Conservation (phyloP, 2,888 invertebrate species). For the Chaitophorus viminalis region DNA sequence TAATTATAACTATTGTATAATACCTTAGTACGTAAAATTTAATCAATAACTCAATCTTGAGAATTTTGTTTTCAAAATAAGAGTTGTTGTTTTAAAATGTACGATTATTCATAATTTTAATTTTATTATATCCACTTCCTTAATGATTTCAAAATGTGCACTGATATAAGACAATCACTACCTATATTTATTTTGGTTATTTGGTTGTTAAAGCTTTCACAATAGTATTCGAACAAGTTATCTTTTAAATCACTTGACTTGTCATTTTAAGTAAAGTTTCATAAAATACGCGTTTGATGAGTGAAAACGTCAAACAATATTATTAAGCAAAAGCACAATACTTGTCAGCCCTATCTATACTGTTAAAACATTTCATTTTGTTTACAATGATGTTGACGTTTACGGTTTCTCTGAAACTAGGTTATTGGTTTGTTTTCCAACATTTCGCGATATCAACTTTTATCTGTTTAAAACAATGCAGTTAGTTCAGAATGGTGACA, state of each 20-base stretch:
- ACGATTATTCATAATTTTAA: no score
- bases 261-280: constrained; percentile 9
- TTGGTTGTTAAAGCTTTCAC: neutral
- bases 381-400: constrained; percentile 8
- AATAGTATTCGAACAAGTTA: neutral
- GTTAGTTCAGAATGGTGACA: neutral
- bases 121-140: neutral
- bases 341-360: constrained; percentile 8
- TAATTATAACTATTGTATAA: no score
- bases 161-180: neutral
- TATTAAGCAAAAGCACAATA: neutral
- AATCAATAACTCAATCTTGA: no score
- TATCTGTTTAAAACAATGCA: constrained; percentile 37
- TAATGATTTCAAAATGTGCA: neutral
- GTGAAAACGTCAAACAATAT: constrained; percentile 11
- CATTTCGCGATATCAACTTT: constrained; percentile 6
- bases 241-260: neutral
- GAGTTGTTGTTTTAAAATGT: no score
- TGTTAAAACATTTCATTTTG: constrained; percentile 23
- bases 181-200: neutral
- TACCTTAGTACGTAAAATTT: no score
- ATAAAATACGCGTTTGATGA: neutral
- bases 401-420: constrained; percentile 20
- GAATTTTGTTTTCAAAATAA: no score
- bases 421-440: constrained; percentile 20